Conservation (phyloP, 2,888 invertebrate genomes). For the Agrochola circellaris region DNA sequence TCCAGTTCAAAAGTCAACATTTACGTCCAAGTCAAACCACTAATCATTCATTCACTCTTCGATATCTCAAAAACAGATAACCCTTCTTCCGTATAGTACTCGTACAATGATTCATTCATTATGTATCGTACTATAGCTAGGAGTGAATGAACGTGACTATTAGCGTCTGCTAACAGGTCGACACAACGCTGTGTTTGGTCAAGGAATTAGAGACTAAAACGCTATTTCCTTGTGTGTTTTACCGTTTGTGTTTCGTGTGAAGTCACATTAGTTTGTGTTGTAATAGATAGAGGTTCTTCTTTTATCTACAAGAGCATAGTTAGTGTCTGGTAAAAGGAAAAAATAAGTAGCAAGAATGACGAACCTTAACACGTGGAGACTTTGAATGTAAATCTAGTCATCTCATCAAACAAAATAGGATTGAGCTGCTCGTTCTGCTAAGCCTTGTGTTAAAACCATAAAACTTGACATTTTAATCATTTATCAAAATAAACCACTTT, state of each 20-base stretch:
- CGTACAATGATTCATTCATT: slow-evolving; percentile 60
- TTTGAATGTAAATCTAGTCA: background rate
- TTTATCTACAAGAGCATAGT: background rate
- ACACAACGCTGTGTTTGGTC: slow-evolving; percentile 53
- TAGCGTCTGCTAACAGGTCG: slow-evolving; percentile 60
- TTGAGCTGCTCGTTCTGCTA: too few species aligned
- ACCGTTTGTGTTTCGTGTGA: slow-evolving; percentile 55
- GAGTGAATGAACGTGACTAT: slow-evolving; percentile 66
- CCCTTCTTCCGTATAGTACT: slow-evolving; percentile 16
- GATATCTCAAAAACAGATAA: slow-evolving; percentile 14
- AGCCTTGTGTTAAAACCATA: too few species aligned
- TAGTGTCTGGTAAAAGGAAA: background rate
- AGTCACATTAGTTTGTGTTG: slow-evolving; percentile 28
- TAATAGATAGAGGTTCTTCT: slow-evolving; percentile 7
- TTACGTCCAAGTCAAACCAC: background rate
- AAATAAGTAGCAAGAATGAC: background rate
- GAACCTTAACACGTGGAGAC: background rate
- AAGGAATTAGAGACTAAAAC: slow-evolving; percentile 50
- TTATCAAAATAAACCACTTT: too few species aligned
- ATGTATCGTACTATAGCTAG: slow-evolving; percentile 22
- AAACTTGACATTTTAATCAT: too few species aligned
- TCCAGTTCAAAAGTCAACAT: background rate
- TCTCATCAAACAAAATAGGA: too few species aligned
- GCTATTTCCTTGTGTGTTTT: slow-evolving; percentile 46
- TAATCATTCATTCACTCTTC: slow-evolving; percentile 13